Percentiles rank a stretch among this genome's conserved stretches.
Conservation (phyloP, 2,113 vertebrate genomes). For the Tetraodon nigroviridis region DNA sequence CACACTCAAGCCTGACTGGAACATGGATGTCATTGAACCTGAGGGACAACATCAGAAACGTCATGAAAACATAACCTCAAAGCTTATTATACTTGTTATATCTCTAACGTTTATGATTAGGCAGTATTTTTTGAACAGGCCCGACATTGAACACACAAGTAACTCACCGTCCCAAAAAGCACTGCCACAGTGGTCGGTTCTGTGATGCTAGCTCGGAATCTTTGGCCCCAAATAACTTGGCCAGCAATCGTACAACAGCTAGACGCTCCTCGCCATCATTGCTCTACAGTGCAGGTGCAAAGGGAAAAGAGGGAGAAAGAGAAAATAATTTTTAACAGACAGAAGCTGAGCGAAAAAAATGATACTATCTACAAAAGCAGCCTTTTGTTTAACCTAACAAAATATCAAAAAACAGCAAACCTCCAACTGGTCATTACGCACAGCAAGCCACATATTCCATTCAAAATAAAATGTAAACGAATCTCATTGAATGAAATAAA, state of each 20-base stretch:
- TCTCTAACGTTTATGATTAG: too few species aligned
- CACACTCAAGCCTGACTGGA: slow-evolving; percentile 96
- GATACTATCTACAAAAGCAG: not conserved
- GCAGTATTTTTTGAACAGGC: too few species aligned
- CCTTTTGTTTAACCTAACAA: not conserved
- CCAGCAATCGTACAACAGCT: slow-evolving; percentile 92
- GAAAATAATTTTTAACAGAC: not conserved
- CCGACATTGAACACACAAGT: not conserved
- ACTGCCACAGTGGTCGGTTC: slow-evolving; percentile 97
- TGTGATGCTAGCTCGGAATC: slow-evolving; percentile 97
- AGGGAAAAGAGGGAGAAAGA: not conserved
- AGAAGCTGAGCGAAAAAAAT: not conserved
- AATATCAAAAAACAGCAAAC: too few species aligned
- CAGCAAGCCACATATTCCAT: too few species aligned
- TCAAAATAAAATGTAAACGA: too few species aligned
- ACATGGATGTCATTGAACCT: slow-evolving; percentile 99
- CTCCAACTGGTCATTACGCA: too few species aligned
- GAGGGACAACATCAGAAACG: slow-evolving; percentile 16
- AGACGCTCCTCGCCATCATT: slow-evolving; percentile 97
- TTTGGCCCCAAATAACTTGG: slow-evolving; percentile 96
- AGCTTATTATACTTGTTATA: too few species aligned
- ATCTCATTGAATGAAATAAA: too few species aligned
- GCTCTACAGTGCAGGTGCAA: slow-evolving; percentile 73
- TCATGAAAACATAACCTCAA: too few species aligned
- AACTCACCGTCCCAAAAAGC: slow-evolving; percentile 92